phyloP scores from a whole-genome alignment of 1,140 invertebrate genomes.

The Vanessa atalanta region DNA sequence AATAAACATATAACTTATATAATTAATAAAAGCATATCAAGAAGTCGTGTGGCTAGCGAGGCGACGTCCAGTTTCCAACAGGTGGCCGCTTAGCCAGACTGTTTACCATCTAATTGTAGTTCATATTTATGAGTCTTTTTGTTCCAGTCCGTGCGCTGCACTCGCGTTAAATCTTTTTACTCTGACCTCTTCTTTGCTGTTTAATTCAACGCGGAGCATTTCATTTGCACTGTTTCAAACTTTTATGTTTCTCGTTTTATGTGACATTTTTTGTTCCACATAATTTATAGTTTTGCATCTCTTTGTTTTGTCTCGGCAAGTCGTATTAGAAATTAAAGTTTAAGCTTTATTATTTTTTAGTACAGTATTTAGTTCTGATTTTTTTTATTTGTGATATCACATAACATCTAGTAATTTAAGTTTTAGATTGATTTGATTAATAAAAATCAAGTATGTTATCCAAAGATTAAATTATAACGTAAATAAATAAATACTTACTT shows the following conservation, averaged over 20 bases:
- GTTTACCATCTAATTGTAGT: conserved; percentile 34
- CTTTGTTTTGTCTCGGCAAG: neutral
- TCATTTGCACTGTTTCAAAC: conserved; percentile 30
- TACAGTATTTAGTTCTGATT: neutral
- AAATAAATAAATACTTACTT: neutral
- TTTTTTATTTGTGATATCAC: neutral
- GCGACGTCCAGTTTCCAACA: conserved; percentile 24
- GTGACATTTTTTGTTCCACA: conserved; percentile 23
- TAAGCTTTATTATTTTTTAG: neutral
- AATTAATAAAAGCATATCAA: conserved; percentile 10
- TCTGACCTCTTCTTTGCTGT: conserved; percentile 27
- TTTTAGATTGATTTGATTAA: no score
- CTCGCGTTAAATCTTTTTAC: conserved; percentile 34
- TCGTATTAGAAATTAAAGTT: neutral
- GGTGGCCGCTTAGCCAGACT: conserved; percentile 26
- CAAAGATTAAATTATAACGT: neutral
- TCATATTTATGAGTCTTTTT: conserved; percentile 35
- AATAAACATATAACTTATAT: neutral
- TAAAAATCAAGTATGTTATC: no score
- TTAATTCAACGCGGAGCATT: conserved; percentile 24
- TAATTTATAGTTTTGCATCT: conserved; percentile 22
- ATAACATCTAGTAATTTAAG: neutral
- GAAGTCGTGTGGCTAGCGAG: conserved; percentile 3
- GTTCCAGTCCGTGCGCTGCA: conserved; percentile 18
- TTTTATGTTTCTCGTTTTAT: conserved; percentile 25